Evolutionary conservation across 1,140 invertebrate genomes (phyloP).

Genomic region (Bursaphelenchus mucronatus): DNA sequence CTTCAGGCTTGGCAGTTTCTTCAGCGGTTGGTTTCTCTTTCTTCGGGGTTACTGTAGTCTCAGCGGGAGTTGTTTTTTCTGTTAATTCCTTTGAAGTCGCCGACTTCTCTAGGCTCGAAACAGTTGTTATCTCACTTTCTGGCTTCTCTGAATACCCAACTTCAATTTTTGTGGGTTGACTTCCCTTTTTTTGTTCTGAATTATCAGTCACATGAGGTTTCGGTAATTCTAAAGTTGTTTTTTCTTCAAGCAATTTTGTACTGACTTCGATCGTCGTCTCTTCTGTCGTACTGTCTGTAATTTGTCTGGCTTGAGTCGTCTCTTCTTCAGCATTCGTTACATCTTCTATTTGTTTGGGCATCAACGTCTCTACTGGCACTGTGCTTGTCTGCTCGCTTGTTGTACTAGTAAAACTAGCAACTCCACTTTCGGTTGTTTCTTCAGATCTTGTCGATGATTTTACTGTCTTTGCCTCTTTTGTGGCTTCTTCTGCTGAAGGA

Average conservation of each 20-base stretch:
- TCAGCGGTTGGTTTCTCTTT: neutral
- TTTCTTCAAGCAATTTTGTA: neutral
- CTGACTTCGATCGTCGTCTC: neutral
- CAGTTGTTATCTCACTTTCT: neutral
- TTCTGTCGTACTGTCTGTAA: neutral
- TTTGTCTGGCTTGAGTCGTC: neutral
- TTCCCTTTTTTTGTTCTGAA: neutral
- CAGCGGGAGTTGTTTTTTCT: neutral
- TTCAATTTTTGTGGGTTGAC: neutral
- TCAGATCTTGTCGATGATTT: neutral
- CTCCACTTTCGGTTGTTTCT: neutral
- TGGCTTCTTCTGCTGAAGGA: neutral
- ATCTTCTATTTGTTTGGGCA: neutral
- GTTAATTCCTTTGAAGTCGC: neutral
- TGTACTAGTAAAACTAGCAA: neutral
- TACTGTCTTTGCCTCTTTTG: neutral
- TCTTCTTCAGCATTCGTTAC: neutral
- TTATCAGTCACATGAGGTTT: neutral
- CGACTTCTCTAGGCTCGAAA: neutral
- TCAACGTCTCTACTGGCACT: neutral
- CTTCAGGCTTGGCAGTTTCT: neutral
- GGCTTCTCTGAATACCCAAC: neutral
- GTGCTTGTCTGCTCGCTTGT: neutral
- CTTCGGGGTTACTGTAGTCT: constrained; percentile 2
- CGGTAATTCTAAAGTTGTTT: neutral